These are phyloP conservation scores for Cataglyphis rosenhaueri DNA, from an alignment of 2,888 invertebrate genomes.

Conservation along the genomic window DNA sequence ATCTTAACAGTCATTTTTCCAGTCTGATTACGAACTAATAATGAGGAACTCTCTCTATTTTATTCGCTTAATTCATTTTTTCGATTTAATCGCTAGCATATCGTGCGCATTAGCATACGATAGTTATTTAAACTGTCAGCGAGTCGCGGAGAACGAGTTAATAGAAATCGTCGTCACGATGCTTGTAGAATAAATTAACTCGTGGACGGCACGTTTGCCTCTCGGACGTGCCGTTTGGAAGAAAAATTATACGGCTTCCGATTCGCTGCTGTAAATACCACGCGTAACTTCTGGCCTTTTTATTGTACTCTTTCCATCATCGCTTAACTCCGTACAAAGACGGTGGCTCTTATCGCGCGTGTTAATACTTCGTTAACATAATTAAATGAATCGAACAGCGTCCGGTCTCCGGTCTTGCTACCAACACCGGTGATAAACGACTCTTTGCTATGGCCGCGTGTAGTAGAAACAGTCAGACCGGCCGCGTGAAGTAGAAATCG, in stretches of 20 bases:
- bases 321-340: constrained; percentile 25
- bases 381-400: constrained; percentile 56
- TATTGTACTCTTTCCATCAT: constrained; percentile 14
- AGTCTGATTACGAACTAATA: constrained; percentile 15
- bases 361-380: constrained; percentile 63
- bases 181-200: constrained; percentile 47
- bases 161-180: constrained; percentile 38
- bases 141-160: constrained; percentile 36
- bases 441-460: constrained; percentile 1
- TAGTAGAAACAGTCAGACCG: constrained; percentile 27
- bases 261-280: constrained; percentile 13
- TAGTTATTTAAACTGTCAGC: constrained; percentile 25
- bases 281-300: background rate
- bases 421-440: constrained; percentile 58
- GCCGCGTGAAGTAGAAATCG: background rate
- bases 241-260: constrained; percentile 52
- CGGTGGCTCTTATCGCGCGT: constrained; percentile 42
- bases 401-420: constrained; percentile 32
- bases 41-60: constrained; percentile 8
- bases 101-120: constrained; percentile 38
- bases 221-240: constrained; percentile 39
- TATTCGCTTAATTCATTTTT: constrained; percentile 19
- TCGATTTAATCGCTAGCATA: constrained; percentile 25
- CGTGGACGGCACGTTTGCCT: constrained; percentile 29
- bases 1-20: background rate